Evolutionary conservation across 2,888 invertebrate species (phyloP).

Genomic region (Sinohyriopsis cumingii): DNA sequence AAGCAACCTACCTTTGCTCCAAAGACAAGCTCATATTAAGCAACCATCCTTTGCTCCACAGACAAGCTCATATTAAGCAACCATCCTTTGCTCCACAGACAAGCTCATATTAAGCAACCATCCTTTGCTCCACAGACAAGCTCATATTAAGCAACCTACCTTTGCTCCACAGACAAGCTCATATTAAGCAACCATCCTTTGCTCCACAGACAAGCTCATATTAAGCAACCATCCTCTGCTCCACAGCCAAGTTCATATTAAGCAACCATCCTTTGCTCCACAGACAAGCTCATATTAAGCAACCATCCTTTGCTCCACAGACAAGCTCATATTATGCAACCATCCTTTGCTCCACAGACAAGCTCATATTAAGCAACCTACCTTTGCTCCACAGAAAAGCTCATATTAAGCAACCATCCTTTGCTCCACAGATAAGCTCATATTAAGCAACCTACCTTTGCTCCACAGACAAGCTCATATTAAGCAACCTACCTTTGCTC

Average conservation of each 20-base stretch:
- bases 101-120: constrained; percentile 36
- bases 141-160: constrained; percentile 72
- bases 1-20: constrained; percentile 80
- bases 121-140: constrained; percentile 86
- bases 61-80: constrained; percentile 68
- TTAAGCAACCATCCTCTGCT: constrained; percentile 76
- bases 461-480: constrained; percentile 79
- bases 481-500: constrained; percentile 78
- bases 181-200: constrained; percentile 75
- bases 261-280: constrained; percentile 80
- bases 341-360: constrained; percentile 85
- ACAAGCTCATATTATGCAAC: constrained; percentile 68
- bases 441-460: constrained; percentile 76
- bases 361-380: constrained; percentile 66
- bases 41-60: constrained; percentile 83
- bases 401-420: constrained; percentile 74
- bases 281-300: constrained; percentile 75
- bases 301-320: constrained; percentile 83
- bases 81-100: constrained; percentile 85
- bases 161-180: constrained; percentile 83
- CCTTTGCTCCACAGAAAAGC: constrained; percentile 86
- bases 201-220: constrained; percentile 80
- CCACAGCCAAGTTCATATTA: constrained; percentile 78
- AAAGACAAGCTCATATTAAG: constrained; percentile 75
- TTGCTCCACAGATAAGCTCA: constrained; percentile 82